phyloP scores from a whole-genome alignment of 30 jellyfish, hydroid and myxozoan species.

The Rhopilema esculentum region DNA sequence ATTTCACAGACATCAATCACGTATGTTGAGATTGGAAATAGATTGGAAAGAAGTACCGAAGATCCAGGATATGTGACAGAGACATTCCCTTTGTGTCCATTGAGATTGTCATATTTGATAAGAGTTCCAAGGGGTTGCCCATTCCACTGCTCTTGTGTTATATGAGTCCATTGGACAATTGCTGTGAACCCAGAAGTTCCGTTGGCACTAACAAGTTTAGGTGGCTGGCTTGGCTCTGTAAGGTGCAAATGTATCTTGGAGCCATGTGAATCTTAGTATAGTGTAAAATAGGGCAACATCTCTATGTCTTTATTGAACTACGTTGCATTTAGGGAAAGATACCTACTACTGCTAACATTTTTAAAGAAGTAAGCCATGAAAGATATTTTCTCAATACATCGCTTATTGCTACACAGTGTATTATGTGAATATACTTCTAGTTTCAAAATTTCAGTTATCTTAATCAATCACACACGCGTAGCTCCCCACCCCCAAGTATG shows the following conservation, averaged over 20 bases:
- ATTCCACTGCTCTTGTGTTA: constrained; percentile 57
- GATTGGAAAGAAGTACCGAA: constrained; percentile 16
- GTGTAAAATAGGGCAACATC: no score
- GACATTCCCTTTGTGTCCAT: constrained; percentile 16
- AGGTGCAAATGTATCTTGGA: not conserved
- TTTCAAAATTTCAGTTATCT: no score
- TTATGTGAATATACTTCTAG: no score
- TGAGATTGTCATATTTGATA: constrained; percentile 25
- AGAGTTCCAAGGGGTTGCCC: constrained; percentile 65
- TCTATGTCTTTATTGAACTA: no score
- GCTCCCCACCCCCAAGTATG: no score
- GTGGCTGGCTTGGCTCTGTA: constrained; percentile 85
- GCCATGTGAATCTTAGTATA: not conserved
- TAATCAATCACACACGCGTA: no score
- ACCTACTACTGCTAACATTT: no score
- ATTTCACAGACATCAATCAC: constrained; percentile 65
- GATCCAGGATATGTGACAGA: constrained; percentile 12
- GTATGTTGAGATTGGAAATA: constrained; percentile 66
- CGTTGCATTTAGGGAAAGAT: no score
- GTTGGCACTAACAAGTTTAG: constrained; percentile 34
- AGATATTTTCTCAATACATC: no score
- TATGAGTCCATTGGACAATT: constrained; percentile 55
- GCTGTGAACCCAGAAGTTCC: constrained; percentile 53
- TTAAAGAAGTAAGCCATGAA: no score
- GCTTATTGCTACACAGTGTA: no score